These are phyloP conservation scores for Diaprepes abbreviatus DNA, from an alignment of 2,888 invertebrate genomes.

Conservation along the genomic window DNA sequence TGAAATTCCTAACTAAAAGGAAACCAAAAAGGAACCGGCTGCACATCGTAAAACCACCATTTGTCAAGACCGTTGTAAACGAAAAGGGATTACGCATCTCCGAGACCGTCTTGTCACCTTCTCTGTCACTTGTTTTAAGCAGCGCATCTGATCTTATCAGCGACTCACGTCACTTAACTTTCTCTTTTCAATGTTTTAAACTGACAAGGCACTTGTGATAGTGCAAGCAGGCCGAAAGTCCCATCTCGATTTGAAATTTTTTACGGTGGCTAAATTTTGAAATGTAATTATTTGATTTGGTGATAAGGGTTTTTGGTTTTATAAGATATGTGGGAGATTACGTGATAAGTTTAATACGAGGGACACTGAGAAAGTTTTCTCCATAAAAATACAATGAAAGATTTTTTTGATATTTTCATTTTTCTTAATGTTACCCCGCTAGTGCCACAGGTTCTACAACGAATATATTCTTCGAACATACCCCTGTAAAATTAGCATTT, in stretches of 20 bases:
- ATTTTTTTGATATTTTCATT: too few relatives aligned
- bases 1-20: not conserved
- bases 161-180: constrained; percentile 42
- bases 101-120: constrained; percentile 44
- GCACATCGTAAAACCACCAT: constrained; percentile 36
- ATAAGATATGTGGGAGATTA: too few relatives aligned
- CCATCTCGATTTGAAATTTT: constrained; percentile 13
- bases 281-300: constrained; percentile 8
- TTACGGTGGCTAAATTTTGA: constrained; percentile 10
- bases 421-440: too few relatives aligned
- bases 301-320: not conserved
- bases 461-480: too few relatives aligned
- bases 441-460: too few relatives aligned
- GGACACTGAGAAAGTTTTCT: too few relatives aligned
- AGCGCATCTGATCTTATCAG: constrained; percentile 38
- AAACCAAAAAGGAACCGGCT: not conserved
- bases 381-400: too few relatives aligned
- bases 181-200: constrained; percentile 30
- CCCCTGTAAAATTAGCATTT: too few relatives aligned
- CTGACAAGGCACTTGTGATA: constrained; percentile 25
- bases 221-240: constrained; percentile 18
- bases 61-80: constrained; percentile 38
- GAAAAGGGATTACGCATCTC: constrained; percentile 42
- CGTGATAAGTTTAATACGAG: too few relatives aligned
- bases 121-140: constrained; percentile 45